Conservation (phyloP, 2,797 vertebrate genomes). For the Falco peregrinus region DNA sequence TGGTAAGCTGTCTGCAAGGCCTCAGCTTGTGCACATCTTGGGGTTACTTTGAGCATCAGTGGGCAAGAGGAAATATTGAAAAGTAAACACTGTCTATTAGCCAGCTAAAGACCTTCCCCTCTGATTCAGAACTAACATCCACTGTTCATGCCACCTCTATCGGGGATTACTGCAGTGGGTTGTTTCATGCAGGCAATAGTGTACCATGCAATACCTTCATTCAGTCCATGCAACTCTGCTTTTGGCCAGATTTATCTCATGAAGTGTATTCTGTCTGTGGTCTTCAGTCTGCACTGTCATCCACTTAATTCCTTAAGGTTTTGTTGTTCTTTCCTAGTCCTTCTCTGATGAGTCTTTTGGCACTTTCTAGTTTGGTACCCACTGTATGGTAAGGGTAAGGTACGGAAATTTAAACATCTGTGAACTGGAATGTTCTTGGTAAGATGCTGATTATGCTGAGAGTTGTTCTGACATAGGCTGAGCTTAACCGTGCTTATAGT, state of each 20-base stretch:
- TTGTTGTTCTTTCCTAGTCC: background rate
- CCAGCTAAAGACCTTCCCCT: background rate
- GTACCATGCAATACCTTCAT: background rate
- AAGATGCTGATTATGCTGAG: background rate
- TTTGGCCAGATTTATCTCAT: background rate
- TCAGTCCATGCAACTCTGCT: background rate
- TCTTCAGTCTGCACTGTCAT: background rate
- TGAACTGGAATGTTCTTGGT: background rate
- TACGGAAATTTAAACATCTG: background rate
- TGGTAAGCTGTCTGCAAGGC: background rate
- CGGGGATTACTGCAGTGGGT: background rate
- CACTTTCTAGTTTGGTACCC: rapidly evolving
- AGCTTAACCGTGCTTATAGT: background rate
- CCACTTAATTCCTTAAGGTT: background rate
- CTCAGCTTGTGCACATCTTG: background rate
- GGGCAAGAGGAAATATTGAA: background rate
- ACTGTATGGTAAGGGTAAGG: background rate
- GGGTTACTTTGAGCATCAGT: background rate
- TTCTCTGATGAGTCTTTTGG: background rate
- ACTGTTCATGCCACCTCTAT: background rate
- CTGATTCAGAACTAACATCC: background rate
- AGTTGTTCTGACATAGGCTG: background rate
- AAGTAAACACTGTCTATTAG: background rate
- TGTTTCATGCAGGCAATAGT: rapidly evolving
- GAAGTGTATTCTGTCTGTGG: background rate